Conservation (phyloP, 2,888 invertebrate genomes). For the Rhagophthalmus giganteus region DNA sequence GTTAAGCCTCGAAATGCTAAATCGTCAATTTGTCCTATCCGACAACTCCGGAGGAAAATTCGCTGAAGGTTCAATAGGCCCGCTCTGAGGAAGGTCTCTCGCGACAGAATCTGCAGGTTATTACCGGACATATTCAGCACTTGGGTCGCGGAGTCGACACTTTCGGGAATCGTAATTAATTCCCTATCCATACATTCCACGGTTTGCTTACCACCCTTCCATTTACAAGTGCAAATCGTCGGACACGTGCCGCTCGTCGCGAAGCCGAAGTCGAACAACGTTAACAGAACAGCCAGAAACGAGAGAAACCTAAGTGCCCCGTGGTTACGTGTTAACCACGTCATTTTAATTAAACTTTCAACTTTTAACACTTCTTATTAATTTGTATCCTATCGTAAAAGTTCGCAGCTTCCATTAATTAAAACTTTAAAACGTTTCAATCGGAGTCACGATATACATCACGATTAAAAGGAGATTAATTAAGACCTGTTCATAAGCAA, state of each 20-base stretch:
- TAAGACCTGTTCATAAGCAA: slow-evolving; percentile 16
- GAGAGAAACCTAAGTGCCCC: slow-evolving; percentile 14
- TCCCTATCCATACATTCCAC: slow-evolving; percentile 86
- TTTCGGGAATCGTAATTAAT: slow-evolving; percentile 82
- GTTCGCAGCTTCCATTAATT: slow-evolving; percentile 14
- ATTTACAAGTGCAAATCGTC: slow-evolving; percentile 83
- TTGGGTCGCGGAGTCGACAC: slow-evolving; percentile 86
- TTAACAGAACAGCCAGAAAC: slow-evolving; percentile 29
- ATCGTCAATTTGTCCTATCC: slow-evolving; percentile 82
- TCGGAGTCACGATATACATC: slow-evolving; percentile 12
- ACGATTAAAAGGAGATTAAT: slow-evolving; percentile 22
- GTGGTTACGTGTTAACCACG: slow-evolving; percentile 10
- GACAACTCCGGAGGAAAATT: slow-evolving; percentile 81
- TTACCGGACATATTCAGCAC: slow-evolving; percentile 89
- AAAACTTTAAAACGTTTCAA: slow-evolving; percentile 14
- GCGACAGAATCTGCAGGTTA: slow-evolving; percentile 79
- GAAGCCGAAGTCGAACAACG: slow-evolving; percentile 42
- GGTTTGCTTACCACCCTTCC: slow-evolving; percentile 92
- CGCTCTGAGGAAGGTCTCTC: slow-evolving; percentile 79
- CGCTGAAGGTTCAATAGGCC: slow-evolving; percentile 85
- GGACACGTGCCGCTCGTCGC: slow-evolving; percentile 69
- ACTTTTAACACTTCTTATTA: slow-evolving; percentile 9
- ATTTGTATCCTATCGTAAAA: slow-evolving; percentile 11
- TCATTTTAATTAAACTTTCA: slow-evolving; percentile 19
- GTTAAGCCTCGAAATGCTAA: slow-evolving; percentile 84